Evolutionary conservation across 2,113 vertebrate genomes (phyloP).

Genomic region (cat (Felis catus)): DNA sequence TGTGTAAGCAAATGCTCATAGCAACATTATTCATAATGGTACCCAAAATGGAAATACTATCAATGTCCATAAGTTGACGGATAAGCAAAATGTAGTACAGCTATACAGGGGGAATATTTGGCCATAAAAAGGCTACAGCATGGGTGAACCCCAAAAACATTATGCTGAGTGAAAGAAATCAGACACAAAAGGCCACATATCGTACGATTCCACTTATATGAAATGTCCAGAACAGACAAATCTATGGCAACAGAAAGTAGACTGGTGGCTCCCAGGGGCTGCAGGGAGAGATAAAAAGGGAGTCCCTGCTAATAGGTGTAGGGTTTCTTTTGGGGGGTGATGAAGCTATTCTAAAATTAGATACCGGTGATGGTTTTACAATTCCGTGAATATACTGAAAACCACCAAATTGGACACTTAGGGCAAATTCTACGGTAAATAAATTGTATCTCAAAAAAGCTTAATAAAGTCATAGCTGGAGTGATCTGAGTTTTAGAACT

Average conservation of each 20-base stretch:
- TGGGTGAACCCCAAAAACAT: background rate
- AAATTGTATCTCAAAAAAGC: background rate
- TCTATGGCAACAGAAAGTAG: background rate
- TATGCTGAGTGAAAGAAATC: background rate
- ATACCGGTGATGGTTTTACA: background rate
- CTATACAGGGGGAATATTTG: background rate
- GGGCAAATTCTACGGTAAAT: background rate
- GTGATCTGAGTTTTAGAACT: background rate
- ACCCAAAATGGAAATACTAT: background rate
- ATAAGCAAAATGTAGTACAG: background rate
- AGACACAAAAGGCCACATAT: background rate
- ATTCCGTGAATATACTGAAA: constrained; percentile 28
- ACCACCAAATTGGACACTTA: background rate
- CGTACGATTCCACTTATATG: background rate
- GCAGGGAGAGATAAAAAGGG: background rate
- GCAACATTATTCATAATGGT: background rate
- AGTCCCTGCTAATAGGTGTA: background rate
- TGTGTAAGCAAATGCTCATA: background rate
- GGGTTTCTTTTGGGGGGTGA: background rate
- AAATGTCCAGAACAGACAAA: constrained; percentile 8
- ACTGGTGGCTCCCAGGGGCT: background rate
- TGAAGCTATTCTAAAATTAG: constrained; percentile 39
- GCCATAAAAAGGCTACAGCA: background rate
- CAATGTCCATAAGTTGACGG: background rate
- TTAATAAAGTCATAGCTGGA: background rate